A percentile compares a stretch with the other conserved stretches of the same genome.
These are phyloP conservation scores for Gerris buenoi DNA, from an alignment of 1,140 invertebrate species.

Conservation along the genomic window DNA sequence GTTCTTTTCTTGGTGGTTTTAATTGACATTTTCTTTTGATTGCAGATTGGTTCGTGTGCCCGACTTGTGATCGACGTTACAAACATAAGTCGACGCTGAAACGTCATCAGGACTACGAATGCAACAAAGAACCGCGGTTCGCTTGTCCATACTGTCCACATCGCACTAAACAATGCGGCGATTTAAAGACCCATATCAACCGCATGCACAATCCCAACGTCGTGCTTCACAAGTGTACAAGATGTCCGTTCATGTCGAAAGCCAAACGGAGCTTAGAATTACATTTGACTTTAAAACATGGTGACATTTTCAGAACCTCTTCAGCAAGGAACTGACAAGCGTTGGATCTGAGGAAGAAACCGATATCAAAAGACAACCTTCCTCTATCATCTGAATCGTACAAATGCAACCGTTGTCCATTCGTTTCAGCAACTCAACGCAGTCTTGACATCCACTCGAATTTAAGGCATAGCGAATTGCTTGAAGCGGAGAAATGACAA, in stretches of 20 bases:
- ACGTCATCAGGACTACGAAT: conserved; percentile 24
- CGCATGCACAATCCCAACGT: conserved; percentile 21
- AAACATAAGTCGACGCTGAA: conserved; percentile 31
- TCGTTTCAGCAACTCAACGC: neutral
- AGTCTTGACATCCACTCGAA: neutral
- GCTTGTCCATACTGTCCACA: conserved; percentile 23
- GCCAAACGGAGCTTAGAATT: neutral
- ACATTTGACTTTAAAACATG: neutral
- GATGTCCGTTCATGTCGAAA: neutral
- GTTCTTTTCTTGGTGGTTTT: too few species aligned
- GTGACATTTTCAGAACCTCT: neutral
- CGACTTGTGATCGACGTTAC: conserved; percentile 24
- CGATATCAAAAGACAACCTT: neutral
- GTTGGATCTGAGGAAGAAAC: neutral
- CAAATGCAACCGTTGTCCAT: neutral
- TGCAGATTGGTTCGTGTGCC: conserved; percentile 2
- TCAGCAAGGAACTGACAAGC: neutral
- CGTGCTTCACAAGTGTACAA: neutral
- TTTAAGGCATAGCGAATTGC: neutral
- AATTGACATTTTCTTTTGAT: neutral
- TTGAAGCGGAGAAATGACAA: neutral
- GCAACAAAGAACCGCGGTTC: conserved; percentile 29
- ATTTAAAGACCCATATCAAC: conserved; percentile 7
- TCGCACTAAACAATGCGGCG: conserved; percentile 13
- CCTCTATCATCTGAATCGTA: neutral